phyloP scores from a whole-genome alignment of 2,113 vertebrate genomes.

The Pithys albifrons region DNA sequence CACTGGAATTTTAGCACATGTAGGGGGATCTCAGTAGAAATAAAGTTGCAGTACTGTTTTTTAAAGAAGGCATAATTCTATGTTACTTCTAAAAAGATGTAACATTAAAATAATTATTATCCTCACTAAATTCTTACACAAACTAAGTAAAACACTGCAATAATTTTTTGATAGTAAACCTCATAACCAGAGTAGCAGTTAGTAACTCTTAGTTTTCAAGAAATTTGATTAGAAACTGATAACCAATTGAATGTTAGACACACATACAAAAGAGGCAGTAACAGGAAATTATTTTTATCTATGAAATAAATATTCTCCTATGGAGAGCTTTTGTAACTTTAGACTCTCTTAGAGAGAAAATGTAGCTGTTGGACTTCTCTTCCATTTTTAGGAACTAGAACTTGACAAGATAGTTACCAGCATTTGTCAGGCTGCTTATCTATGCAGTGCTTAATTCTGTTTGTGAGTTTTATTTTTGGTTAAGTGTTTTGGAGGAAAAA shows the following conservation, averaged over 20 bases:
- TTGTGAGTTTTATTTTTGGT: neutral
- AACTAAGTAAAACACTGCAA: neutral
- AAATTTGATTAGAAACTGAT: neutral
- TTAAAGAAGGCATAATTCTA: neutral
- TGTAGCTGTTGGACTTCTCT: neutral
- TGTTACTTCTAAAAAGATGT: fast-evolving
- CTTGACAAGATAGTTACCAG: neutral
- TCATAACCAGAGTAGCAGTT: neutral
- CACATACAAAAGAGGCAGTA: neutral
- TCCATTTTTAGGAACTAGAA: neutral
- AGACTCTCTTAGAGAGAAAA: neutral
- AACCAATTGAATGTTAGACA: neutral
- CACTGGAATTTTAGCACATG: neutral
- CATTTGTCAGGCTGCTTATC: neutral
- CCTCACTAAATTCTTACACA: neutral
- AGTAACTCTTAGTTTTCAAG: neutral
- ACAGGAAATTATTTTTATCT: neutral
- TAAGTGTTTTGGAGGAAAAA: neutral
- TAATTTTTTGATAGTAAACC: neutral
- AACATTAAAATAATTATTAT: neutral
- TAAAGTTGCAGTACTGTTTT: neutral
- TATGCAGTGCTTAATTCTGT: neutral
- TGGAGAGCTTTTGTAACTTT: neutral
- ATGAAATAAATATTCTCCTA: neutral
- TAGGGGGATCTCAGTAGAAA: neutral